These are phyloP conservation scores for Cheilosia soror DNA, from an alignment of 2,888 invertebrate genomes.

Conservation along the genomic window DNA sequence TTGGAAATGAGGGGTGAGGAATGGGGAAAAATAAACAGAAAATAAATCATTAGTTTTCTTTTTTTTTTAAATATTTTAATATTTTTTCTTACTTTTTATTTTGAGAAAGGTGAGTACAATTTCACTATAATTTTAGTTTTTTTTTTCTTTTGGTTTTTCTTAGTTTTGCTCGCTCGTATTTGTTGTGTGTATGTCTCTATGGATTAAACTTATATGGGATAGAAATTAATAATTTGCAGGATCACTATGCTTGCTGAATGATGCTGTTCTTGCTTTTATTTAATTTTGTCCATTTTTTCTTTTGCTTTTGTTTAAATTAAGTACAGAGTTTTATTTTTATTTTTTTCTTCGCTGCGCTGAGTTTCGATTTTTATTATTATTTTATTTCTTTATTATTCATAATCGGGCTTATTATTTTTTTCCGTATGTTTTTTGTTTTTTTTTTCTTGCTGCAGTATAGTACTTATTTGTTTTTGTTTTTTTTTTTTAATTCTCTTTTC, in stretches of 20 bases:
- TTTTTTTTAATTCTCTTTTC: conserved; percentile 52
- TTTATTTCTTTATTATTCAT: conserved; percentile 47
- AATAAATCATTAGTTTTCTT: conserved; percentile 24
- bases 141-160: conserved; percentile 25
- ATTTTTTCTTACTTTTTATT: conserved; percentile 57
- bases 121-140: conserved; percentile 64
- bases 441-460: conserved; percentile 68
- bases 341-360: conserved; percentile 76
- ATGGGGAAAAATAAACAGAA: conserved; percentile 42
- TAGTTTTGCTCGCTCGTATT: conserved; percentile 56
- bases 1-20: conserved; percentile 12
- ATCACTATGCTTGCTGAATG: conserved; percentile 72
- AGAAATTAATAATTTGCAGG: conserved; percentile 63
- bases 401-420: conserved; percentile 64
- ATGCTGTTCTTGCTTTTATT: conserved; percentile 54
- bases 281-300: conserved; percentile 41
- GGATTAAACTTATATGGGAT: conserved; percentile 64
- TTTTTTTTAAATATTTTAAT: conserved; percentile 62
- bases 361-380: conserved; percentile 74
- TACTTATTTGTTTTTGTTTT: conserved; percentile 54
- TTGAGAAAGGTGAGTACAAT: conserved; percentile 74
- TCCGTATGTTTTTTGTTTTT: conserved; percentile 27
- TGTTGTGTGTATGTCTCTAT: conserved; percentile 73
- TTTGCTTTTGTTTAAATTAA: conserved; percentile 58
- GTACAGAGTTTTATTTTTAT: conserved; percentile 63